phyloP scores from a whole-genome alignment of 2,113 vertebrate genomes.

The Actenoides hombroni region DNA sequence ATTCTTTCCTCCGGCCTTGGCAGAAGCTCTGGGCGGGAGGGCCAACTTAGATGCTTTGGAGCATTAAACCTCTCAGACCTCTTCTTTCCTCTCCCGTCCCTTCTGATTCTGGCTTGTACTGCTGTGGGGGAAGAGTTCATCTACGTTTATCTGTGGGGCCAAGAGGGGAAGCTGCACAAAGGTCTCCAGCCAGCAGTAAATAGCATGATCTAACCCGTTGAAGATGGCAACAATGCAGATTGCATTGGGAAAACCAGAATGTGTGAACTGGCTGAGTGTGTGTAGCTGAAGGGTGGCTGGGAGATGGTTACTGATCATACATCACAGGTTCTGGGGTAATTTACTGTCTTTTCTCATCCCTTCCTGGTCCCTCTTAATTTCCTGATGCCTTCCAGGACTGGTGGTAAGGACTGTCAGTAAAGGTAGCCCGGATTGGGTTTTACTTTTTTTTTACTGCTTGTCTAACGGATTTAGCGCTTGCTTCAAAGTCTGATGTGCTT shows the following conservation, averaged over 20 bases:
- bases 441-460: neutral
- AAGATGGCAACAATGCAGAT: neutral
- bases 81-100: neutral
- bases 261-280: neutral
- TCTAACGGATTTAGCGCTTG: neutral
- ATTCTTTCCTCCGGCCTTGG: constrained; percentile 29
- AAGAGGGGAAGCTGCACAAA: neutral
- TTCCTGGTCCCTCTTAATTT: neutral
- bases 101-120: neutral
- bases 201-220: neutral
- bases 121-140: neutral
- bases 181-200: neutral
- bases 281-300: neutral
- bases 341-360: neutral
- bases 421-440: neutral
- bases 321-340: accelerated
- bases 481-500: neutral
- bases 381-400: neutral
- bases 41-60: neutral
- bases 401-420: neutral
- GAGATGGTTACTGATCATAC: neutral
- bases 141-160: neutral
- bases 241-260: neutral
- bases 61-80: neutral
- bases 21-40: neutral